Base-by-base conservation (phyloP, 2,797 vertebrate species). In the Telmatherina bonti region DNA sequence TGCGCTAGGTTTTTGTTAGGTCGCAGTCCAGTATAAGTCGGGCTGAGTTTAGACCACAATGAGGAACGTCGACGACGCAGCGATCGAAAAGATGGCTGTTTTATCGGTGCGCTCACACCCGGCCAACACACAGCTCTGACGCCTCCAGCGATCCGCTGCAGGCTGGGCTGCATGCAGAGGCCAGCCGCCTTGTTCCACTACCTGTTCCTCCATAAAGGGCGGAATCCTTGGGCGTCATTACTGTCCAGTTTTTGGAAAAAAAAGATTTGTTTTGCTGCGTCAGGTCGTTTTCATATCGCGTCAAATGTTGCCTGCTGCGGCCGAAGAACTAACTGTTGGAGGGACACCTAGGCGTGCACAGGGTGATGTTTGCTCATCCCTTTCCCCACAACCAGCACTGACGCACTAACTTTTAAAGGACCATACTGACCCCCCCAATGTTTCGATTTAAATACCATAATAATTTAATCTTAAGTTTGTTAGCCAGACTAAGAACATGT, bases 11-110 rank as follows among this genome's bases (percentile, higher is more conserved):
- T 45, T 27, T 13, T 7, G 60, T n/a, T 22, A 31, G 20, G 27
- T 71, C 10, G 27, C 31, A 41, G 59, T 72, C 52, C 33, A 15
- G 24, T 55, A 26, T 0, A 43, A 43, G 16, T 43, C 41, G 58
- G 20, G 36, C 1, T 22, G 20, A 54, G 9, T 35, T 24, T 3
- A 10, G n/a, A 49, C n/a, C 45, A 49, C 45, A 5, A 22, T 49
- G 45, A 22, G 22, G 10, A 22, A 11, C 20, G 45, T 49, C n/a
- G 45, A 22, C 45, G 45, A 24, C 8, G 22, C n/a, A 49, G n/a
- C 45, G n/a, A 49, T 24, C 12, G 27, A 51, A 60, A 80, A 70
- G 16, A 76, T 67, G 65, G 61, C 57, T 67, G 47, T 59, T 51
- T 71, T 24, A 22, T 31, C 18, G 59, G 74, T 54, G 56, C 56